These are phyloP conservation scores for Mormyrops boulengeri DNA, from an alignment of 2,797 vertebrate species.

Conservation along the genomic window DNA sequence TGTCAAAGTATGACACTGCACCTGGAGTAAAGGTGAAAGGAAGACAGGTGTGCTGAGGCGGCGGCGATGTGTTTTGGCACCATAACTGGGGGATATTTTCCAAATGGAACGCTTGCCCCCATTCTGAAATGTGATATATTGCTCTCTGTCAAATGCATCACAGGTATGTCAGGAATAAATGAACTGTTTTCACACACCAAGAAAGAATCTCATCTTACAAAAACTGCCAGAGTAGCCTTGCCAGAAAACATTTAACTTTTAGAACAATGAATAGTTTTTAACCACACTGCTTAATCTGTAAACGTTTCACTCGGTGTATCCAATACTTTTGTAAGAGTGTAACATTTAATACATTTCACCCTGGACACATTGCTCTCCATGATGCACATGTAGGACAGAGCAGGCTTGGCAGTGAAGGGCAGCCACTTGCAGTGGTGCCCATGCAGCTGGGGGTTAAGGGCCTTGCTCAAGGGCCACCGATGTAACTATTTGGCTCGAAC, in stretches of 20 bases:
- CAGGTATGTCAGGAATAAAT: not conserved
- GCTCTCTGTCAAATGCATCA: not conserved
- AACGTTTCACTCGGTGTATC: not conserved
- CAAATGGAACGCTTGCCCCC: not conserved
- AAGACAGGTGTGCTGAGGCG: not conserved
- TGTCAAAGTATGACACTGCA: constrained; percentile 96
- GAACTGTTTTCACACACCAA: not conserved
- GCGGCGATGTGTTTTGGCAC: not conserved
- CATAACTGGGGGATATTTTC: not conserved
- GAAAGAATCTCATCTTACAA: not conserved
- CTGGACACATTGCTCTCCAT: not conserved
- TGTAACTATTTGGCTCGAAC: not conserved
- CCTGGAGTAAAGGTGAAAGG: constrained; percentile 57
- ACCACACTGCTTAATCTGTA: not conserved
- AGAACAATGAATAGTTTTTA: not conserved
- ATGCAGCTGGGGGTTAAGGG: not conserved
- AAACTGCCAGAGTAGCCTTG: not conserved
- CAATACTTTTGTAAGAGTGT: not conserved
- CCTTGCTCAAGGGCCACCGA: not conserved
- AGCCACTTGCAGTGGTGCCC: not conserved
- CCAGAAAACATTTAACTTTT: not conserved
- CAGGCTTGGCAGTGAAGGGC: not conserved
- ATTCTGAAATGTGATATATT: constrained; percentile 6
- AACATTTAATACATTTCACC: not conserved
- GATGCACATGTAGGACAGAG: not conserved